Evolutionary conservation across 2,888 invertebrate genomes (phyloP), one percentile per base, ranked within the genome.

Genomic region (Erannis defoliaria): DNA sequence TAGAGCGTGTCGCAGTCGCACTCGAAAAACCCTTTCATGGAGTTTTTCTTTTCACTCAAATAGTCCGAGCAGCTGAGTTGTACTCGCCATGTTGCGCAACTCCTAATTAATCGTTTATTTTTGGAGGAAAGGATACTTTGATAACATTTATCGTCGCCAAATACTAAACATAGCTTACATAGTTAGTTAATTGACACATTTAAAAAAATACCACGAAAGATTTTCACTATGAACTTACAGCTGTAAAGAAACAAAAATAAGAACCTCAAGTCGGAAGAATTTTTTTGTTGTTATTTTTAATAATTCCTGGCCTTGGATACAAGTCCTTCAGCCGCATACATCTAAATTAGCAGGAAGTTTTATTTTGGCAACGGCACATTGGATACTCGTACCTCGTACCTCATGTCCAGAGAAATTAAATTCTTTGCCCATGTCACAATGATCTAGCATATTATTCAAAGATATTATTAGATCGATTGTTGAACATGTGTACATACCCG

Each of bases 1-100:
- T 89, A 85, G 90, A 91, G 86, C 89, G 89, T 90, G 80, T 85
- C 86, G 84, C 81, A 79, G 84, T 85, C 85, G 83, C 85, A 80
- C 84, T 85, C 84, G 82, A 82, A 76, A 82, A 82, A 85, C 78
- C 72, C 71, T 80, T 79, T 78, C 78, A 80, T 79, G 79, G 72
- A 80, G 82, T 80, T 76, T 80, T 81, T 84, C 80, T 76, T 81
- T 82, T 84, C 82, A 72, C 70, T 70, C 58, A 64, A 66, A 33
- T 59, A 45, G 58, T 69, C 40, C 72, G 64, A 90, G 88, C 93
- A 93, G 92, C 93, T 90, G 91, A 89, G 89, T 77, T 68, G 71
- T 81, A 85, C 80, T 86, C 92, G 92, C 92, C 93, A 93, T 93
- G 85, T 93, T 93, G 92, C 90, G 90, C 91, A 91, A 92, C 86